A percentile compares a stretch with the other conserved stretches of the same genome.
Evolutionary conservation across 2,797 vertebrate species (phyloP).

Genomic region (Mus minutoides): DNA sequence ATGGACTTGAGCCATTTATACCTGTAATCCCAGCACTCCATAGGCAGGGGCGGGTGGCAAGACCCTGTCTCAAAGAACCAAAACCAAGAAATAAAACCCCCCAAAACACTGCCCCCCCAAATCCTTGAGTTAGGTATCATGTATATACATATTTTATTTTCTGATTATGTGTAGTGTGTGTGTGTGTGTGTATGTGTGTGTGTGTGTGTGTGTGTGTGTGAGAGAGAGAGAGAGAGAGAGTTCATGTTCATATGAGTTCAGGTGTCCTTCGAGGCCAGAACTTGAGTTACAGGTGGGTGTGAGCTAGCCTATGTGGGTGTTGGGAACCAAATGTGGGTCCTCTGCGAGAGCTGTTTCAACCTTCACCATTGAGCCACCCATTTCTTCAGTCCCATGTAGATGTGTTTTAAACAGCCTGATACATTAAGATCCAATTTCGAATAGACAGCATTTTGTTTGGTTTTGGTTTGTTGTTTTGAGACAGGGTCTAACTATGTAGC

Average conservation of each 20-base stretch:
- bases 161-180: neutral
- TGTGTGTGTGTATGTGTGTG: neutral
- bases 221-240: no score
- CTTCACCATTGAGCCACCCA: neutral
- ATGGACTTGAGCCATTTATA: neutral
- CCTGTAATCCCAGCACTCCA: no score
- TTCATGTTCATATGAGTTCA: neutral
- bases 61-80: neutral
- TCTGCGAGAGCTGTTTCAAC: fast-evolving
- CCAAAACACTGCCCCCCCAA: neutral
- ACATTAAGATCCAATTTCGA: neutral
- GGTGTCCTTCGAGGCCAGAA: neutral
- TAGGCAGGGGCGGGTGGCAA: neutral
- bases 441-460: neutral
- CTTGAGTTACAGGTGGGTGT: neutral
- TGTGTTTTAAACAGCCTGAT: neutral
- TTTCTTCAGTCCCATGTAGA: neutral
- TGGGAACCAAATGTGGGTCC: neutral
- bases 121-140: neutral
- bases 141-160: neutral
- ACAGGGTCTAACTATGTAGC: neutral
- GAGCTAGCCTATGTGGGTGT: neutral
- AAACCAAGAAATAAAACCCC: neutral
- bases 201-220: neutral
- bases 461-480: neutral